Conservation (phyloP, 2,113 vertebrate species). For the Megaleporinus macrocephalus region DNA sequence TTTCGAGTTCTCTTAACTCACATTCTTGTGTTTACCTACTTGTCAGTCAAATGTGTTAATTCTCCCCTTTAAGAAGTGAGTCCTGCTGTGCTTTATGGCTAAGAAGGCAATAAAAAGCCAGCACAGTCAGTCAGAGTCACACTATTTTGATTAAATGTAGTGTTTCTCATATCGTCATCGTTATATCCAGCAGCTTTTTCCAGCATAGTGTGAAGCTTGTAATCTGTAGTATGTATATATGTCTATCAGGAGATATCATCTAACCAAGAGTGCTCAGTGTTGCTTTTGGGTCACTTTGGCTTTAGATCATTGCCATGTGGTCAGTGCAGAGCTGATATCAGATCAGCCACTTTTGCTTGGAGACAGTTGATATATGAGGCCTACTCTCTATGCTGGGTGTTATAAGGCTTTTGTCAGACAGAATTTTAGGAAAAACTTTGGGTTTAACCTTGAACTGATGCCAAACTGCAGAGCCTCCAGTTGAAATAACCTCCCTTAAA, state of each 20-base stretch:
- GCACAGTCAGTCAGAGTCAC: no score
- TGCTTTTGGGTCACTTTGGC: neutral
- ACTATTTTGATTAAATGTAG: no score
- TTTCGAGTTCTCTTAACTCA: no score
- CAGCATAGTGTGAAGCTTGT: no score
- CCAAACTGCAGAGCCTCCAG: neutral
- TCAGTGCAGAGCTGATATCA: neutral
- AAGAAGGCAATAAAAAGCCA: no score
- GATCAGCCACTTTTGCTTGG: neutral
- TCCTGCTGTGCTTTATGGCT: no score
- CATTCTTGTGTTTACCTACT: no score
- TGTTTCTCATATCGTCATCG: no score
- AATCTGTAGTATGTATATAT: neutral
- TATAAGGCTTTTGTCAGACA: neutral
- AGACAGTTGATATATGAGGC: neutral
- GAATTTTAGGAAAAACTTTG: neutral
- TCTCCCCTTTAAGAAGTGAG: no score
- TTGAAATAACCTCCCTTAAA: neutral
- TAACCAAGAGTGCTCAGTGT: neutral
- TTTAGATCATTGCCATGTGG: neutral
- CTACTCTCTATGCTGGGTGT: constrained; percentile 11
- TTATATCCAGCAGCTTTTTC: no score
- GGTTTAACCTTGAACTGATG: constrained; percentile 24
- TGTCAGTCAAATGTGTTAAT: no score
- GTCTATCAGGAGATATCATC: neutral